These are phyloP conservation scores for Lerema accius DNA, from an alignment of 1,140 invertebrate genomes.

Conservation along the genomic window DNA sequence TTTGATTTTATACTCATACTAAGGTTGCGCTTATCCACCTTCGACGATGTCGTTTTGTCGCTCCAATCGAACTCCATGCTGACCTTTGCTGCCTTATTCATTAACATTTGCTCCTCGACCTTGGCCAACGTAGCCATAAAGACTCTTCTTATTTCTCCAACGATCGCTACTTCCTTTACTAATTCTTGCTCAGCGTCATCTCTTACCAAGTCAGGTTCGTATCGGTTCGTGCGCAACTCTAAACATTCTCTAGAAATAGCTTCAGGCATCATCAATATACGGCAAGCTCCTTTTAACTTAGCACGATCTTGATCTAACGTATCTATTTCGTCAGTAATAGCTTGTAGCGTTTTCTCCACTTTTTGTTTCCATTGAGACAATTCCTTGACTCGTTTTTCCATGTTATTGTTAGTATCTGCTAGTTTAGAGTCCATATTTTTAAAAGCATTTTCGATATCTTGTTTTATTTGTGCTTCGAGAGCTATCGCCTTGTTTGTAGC, in stretches of 20 bases:
- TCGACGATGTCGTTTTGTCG: constrained; percentile 91
- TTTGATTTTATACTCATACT: constrained; percentile 84
- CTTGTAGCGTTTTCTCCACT: constrained; percentile 84
- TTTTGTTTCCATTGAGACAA: constrained; percentile 87
- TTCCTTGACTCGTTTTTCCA: constrained; percentile 84
- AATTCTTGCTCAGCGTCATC: constrained; percentile 93
- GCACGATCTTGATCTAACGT: constrained; percentile 84
- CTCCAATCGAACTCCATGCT: constrained; percentile 93
- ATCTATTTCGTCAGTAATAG: constrained; percentile 87
- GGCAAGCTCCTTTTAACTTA: constrained; percentile 85
- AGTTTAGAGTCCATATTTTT: constrained; percentile 84
- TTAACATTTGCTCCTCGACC: constrained; percentile 88
- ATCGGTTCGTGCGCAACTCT: constrained; percentile 88
- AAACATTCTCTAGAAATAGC: constrained; percentile 88
- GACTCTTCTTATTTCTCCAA: constrained; percentile 85
- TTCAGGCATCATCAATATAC: constrained; percentile 86
- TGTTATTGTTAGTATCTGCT: constrained; percentile 83
- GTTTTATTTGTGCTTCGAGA: constrained; percentile 51
- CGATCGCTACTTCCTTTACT: constrained; percentile 87
- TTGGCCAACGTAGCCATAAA: constrained; percentile 85
- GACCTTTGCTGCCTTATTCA: constrained; percentile 89
- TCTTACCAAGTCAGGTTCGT: constrained; percentile 91
- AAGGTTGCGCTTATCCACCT: constrained; percentile 86
- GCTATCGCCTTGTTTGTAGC: constrained; percentile 62
- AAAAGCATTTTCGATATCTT: constrained; percentile 73